A percentile compares a stretch with the other conserved stretches of the same genome.
Conservation (phyloP, 2,888 invertebrate genomes). For the Dysmachus trigonus region DNA sequence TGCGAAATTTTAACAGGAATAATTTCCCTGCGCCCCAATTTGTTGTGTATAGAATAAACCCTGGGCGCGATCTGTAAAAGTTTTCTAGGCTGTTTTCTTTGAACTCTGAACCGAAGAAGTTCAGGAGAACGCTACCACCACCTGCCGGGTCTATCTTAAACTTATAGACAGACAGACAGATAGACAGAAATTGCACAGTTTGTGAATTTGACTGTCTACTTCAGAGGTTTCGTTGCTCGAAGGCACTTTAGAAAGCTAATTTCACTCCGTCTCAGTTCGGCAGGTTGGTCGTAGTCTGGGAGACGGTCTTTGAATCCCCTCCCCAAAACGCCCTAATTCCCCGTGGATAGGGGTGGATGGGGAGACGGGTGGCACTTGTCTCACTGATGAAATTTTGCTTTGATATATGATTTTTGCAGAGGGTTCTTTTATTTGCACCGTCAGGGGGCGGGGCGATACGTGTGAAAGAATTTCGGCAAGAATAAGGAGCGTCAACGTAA, state of each 20-base stretch:
- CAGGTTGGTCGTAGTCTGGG: background rate
- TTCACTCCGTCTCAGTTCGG: background rate
- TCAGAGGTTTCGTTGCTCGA: background rate
- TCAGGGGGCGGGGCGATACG: background rate
- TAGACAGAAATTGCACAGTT: background rate
- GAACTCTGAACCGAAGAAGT: background rate
- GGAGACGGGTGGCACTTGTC: background rate
- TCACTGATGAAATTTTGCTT: background rate
- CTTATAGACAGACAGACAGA: background rate
- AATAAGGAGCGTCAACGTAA: background rate
- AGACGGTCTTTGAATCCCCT: background rate
- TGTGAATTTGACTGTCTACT: background rate
- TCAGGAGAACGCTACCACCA: background rate
- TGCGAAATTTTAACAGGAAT: background rate
- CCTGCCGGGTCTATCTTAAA: background rate
- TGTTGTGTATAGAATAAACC: background rate
- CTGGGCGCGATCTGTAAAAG: background rate
- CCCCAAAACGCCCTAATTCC: background rate
- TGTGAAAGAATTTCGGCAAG: background rate
- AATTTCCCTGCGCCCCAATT: background rate
- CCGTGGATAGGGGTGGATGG: background rate
- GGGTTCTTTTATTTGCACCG: background rate
- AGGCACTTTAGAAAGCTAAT: background rate
- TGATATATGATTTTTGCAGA: background rate
- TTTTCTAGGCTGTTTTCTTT: background rate